Percentiles rank a stretch among this genome's conserved stretches.
These are phyloP conservation scores for Volucella bombylans DNA, from an alignment of 2,888 invertebrate genomes.

Conservation along the genomic window DNA sequence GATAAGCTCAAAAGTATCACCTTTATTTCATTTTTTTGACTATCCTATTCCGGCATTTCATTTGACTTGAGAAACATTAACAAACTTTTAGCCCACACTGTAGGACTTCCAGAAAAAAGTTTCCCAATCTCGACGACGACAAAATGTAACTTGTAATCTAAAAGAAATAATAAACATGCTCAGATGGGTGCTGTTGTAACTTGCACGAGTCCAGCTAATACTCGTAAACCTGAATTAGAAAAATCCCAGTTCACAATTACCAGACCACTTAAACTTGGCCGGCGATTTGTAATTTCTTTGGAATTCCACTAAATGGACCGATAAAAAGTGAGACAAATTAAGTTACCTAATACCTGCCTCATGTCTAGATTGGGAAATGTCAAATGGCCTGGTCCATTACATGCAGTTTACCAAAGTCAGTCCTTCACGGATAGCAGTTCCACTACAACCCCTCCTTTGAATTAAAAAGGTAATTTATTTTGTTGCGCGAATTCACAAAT, in stretches of 20 bases:
- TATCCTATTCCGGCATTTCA: too few species aligned
- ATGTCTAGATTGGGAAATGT: constrained; percentile 7
- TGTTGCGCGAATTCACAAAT: constrained; percentile 30
- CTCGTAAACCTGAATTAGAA: constrained; percentile 40
- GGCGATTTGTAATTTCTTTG: constrained; percentile 18
- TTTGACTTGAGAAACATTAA: too few species aligned
- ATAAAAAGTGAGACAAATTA: constrained; percentile 43
- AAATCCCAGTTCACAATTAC: constrained; percentile 30
- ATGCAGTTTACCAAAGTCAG: constrained; percentile 3
- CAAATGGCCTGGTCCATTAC: constrained; percentile 29
- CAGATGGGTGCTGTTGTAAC: constrained; percentile 50
- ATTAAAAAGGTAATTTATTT: constrained; percentile 61
- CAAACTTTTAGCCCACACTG: constrained; percentile 25
- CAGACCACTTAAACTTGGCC: constrained; percentile 24
- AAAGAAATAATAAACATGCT: constrained; percentile 75
- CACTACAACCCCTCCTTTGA: too few species aligned
- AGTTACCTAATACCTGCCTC: constrained; percentile 21
- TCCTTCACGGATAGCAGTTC: constrained; percentile 4
- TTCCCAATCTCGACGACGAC: constrained; percentile 76
- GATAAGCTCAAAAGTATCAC: too few species aligned
- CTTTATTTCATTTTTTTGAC: too few species aligned
- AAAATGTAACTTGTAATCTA: constrained; percentile 81
- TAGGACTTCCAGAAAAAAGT: neutral
- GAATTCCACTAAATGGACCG: neutral
- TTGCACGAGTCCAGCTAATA: constrained; percentile 34